phyloP scores from a whole-genome alignment of 2,888 invertebrate species.

The Limenitis camilla region DNA sequence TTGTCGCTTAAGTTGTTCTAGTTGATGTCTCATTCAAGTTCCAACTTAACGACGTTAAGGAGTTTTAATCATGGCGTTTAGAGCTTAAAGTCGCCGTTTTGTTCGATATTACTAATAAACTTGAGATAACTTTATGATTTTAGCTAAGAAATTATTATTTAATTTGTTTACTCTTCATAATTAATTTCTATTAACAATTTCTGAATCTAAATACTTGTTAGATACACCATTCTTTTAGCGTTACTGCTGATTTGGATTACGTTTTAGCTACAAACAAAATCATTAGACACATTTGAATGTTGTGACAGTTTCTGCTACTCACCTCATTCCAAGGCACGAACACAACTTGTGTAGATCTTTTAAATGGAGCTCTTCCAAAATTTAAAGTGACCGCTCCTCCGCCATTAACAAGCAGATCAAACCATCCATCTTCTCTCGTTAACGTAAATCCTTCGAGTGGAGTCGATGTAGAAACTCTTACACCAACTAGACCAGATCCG shows the following conservation, averaged over 20 bases:
- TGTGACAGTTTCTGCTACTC: constrained; percentile 21
- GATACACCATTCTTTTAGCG: too few species aligned
- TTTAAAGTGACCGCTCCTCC: constrained; percentile 96
- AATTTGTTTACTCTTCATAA: too few species aligned
- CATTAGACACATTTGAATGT: too few species aligned
- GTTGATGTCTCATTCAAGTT: constrained; percentile 39
- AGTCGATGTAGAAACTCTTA: constrained; percentile 94
- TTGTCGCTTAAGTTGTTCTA: constrained; percentile 33
- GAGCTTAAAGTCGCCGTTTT: background rate
- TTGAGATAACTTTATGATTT: background rate
- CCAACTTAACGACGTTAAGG: constrained; percentile 15
- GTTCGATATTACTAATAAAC: background rate
- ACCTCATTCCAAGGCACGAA: constrained; percentile 98
- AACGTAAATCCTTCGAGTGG: constrained; percentile 97
- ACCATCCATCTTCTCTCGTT: constrained; percentile 94
- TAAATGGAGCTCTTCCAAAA: constrained; percentile 93
- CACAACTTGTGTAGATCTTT: constrained; percentile 89
- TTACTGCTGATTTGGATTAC: too few species aligned
- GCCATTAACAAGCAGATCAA: constrained; percentile 99
- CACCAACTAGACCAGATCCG: constrained; percentile 95
- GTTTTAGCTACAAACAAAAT: too few species aligned
- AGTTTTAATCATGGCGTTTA: constrained; percentile 4
- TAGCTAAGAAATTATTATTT: background rate
- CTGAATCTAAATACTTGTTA: too few species aligned
- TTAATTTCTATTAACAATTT: too few species aligned